Base-by-base conservation (phyloP, 2,113 vertebrate species). In the Elachura formosa region DNA sequence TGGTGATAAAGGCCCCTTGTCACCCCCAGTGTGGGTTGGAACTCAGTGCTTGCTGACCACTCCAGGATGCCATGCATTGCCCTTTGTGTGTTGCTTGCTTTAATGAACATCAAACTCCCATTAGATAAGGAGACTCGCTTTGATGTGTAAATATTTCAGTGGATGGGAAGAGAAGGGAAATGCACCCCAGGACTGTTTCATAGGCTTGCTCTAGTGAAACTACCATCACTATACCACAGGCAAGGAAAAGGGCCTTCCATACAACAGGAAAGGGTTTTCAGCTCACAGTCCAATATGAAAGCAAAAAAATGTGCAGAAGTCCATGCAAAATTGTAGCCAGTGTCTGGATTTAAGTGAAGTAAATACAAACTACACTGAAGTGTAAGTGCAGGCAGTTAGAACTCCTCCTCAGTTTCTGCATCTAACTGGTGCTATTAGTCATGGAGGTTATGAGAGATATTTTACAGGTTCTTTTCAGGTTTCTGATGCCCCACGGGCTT, bases 101-200 rank as follows among this genome's bases (percentile, higher is more conserved):
- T 45, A 74, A 52, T 48, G 63, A 91, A 41, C 63, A 74, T 46
- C 75, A 49, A 77, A 69, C 26, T 66, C 36, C 14, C 19, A 2
- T 18, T 64, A 33, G 54, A 54, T 45, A 68, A 82, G 29, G 61
- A 49, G 14, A 34, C 23, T 89, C 38, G 19, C 63, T 90, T 90
- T 90, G 78, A 90, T 83, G 62, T 94, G 55, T 41, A 76, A 89
- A 85, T 90, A 54, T 68, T 82, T 61, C 41, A 25, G 49, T 0
- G 14, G 51, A 48, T 33, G 41, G 58, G 25, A 64, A 81, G 64
- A 88, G 40, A 68, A 90, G 73, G 49, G 56, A 87, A 77, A 64
- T 55, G 54, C 73, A 74, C 36, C 43, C 10, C 25, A 81, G 71
- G 51, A 87, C 78, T 3, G 28, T 89, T 96, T 85, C 52, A 11